Percentiles rank a stretch among this genome's conserved stretches.
phyloP scores from a whole-genome alignment of 2,113 vertebrate species.

The Penelope pileata region DNA sequence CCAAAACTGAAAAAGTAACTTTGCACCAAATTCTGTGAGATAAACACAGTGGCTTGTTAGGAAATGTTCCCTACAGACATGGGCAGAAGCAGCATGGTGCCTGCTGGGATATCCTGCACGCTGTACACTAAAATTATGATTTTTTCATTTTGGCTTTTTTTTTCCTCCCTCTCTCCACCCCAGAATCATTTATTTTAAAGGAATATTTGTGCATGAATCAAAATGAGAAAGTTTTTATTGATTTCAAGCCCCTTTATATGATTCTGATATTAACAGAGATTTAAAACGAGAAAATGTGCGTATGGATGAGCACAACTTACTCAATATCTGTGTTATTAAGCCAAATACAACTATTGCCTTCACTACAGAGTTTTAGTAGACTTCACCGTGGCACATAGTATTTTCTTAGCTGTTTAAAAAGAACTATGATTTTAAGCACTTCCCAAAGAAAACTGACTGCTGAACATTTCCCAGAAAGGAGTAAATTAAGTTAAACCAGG shows the following conservation, averaged over 20 bases:
- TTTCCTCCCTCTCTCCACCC: accelerated
- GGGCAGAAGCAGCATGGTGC: background rate
- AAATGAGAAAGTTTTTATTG: background rate
- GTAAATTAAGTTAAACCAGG: background rate
- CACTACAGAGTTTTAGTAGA: background rate
- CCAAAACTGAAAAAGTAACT: background rate
- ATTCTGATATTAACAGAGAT: background rate
- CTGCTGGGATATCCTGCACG: too few species aligned
- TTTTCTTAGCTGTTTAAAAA: background rate
- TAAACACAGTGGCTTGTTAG: background rate
- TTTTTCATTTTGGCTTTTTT: background rate
- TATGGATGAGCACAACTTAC: background rate
- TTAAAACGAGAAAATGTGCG: background rate
- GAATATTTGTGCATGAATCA: background rate
- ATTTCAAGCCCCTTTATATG: background rate
- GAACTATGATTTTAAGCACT: background rate
- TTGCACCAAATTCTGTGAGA: background rate
- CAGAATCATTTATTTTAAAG: background rate
- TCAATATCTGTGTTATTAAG: background rate
- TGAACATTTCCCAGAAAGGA: background rate
- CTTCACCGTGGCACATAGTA: background rate
- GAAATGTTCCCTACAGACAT: background rate
- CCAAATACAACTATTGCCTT: background rate
- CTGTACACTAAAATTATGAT: background rate
- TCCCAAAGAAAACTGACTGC: background rate